phyloP scores from a whole-genome alignment of 1,140 invertebrate genomes.

The Cotesia chilonis region DNA sequence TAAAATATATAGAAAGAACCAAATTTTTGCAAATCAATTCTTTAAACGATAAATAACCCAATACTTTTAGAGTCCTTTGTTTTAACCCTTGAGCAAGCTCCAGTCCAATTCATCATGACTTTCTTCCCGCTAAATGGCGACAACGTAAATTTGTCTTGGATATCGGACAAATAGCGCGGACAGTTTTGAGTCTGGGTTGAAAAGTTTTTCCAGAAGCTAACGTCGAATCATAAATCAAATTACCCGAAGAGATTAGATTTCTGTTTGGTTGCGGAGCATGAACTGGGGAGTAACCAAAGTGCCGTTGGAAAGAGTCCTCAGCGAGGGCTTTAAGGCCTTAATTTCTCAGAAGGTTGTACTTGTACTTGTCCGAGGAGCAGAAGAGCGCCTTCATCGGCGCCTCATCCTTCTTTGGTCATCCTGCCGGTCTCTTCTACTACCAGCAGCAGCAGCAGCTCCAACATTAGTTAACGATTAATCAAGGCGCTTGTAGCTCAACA shows the following conservation, averaged over 20 bases:
- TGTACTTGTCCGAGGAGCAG: no score
- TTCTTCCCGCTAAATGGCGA: constrained; percentile 21
- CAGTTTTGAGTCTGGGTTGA: constrained; percentile 40
- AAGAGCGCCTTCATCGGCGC: background rate
- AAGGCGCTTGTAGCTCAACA: constrained; percentile 67
- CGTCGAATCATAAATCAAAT: constrained; percentile 60
- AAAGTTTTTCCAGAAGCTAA: constrained; percentile 39
- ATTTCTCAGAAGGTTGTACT: constrained; percentile 22
- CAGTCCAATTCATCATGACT: constrained; percentile 18
- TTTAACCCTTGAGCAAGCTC: background rate
- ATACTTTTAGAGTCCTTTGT: no score
- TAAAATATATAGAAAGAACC: no score
- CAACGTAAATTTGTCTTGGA: constrained; percentile 49
- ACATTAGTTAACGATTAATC: constrained; percentile 69
- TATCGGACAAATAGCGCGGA: constrained; percentile 51
- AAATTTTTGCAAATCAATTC: no score
- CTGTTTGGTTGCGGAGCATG: constrained; percentile 51
- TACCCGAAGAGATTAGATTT: constrained; percentile 62
- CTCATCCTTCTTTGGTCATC: constrained; percentile 40
- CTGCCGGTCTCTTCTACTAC: constrained; percentile 42
- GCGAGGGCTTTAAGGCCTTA: constrained; percentile 29
- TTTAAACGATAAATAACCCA: no score
- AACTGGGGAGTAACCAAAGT: constrained; percentile 31
- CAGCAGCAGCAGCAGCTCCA: constrained; percentile 52
- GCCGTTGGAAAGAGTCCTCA: background rate